A percentile compares a stretch with the other conserved stretches of the same genome.
These are phyloP conservation scores for Lamprotornis superbus DNA, from an alignment of 2,113 vertebrate genomes.

Conservation along the genomic window DNA sequence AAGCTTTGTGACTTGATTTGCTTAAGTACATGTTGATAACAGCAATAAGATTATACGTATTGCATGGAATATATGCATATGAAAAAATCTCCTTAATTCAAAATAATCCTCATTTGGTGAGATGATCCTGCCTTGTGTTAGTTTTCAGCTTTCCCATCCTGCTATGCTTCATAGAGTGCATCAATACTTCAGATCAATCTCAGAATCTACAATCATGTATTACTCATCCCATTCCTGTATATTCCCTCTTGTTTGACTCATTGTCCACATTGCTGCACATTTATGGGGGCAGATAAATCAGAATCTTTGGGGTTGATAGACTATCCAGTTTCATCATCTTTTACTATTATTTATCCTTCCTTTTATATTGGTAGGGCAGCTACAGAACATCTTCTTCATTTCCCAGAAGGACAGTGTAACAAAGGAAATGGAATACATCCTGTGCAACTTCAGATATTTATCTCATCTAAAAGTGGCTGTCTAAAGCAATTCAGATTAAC, in stretches of 20 bases:
- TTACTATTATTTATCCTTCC: conserved; percentile 35
- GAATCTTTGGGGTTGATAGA: neutral
- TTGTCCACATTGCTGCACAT: neutral
- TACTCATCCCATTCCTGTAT: neutral
- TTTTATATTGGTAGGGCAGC: neutral
- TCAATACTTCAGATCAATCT: neutral
- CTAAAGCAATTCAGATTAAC: neutral
- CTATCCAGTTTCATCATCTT: conserved; percentile 16
- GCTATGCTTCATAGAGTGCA: neutral
- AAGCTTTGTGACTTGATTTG: neutral
- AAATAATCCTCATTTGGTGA: neutral
- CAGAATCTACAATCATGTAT: neutral
- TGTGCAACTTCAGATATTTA: neutral
- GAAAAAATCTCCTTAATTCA: neutral
- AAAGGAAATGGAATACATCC: neutral
- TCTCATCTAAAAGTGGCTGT: neutral
- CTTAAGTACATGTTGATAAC: neutral
- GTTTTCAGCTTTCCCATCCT: neutral
- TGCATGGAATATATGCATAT: neutral
- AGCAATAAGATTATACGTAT: neutral
- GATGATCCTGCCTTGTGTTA: neutral
- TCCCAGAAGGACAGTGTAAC: neutral
- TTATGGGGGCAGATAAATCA: conserved; percentile 42
- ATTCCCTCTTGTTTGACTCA: neutral
- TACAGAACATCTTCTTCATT: neutral